Evolutionary conservation across 2,797 vertebrate species (phyloP).

Genomic region (Trematomus bernacchii): DNA sequence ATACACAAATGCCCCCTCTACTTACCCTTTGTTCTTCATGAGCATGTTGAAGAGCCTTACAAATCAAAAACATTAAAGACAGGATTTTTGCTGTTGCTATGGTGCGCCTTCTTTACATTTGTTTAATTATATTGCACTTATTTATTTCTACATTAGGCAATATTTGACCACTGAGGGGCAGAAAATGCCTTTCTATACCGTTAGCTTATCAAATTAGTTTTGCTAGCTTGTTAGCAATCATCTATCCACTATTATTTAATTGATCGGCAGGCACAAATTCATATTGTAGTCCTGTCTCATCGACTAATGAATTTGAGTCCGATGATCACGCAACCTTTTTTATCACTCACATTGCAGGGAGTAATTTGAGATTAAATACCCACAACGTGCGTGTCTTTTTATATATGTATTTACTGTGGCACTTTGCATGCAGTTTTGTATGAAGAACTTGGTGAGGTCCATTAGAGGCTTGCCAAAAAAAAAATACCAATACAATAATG

Average conservation of each 20-base stretch:
- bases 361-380: background rate
- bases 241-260: background rate
- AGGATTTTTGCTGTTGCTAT: background rate
- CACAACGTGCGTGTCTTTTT: background rate
- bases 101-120: background rate
- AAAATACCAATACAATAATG: background rate
- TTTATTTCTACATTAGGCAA: background rate
- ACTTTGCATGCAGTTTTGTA: background rate
- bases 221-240: background rate
- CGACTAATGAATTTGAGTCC: background rate
- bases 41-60: background rate
- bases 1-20: constrained; percentile 13
- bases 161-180: background rate
- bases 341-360: background rate
- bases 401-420: background rate
- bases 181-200: background rate
- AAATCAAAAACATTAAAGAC: background rate
- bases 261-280: background rate
- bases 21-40: background rate
- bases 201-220: background rate
- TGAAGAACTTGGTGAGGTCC: background rate
- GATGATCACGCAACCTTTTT: background rate
- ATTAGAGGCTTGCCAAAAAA: background rate
- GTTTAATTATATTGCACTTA: background rate
- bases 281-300: background rate